These are phyloP conservation scores for Carposina sasakii DNA, from an alignment of 1,140 invertebrate species.

Conservation along the genomic window DNA sequence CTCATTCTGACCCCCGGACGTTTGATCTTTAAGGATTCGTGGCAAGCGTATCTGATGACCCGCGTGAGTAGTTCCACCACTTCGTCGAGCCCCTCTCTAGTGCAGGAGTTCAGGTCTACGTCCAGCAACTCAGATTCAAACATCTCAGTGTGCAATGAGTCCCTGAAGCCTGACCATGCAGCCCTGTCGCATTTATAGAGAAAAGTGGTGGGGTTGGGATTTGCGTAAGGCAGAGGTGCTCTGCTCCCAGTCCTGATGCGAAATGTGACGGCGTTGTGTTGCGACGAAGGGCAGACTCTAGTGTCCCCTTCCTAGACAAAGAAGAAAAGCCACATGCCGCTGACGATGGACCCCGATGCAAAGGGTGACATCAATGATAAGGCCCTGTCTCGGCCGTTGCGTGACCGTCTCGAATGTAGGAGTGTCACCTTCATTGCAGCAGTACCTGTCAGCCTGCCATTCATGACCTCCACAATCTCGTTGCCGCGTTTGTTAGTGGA, in stretches of 20 bases:
- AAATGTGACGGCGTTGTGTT: conserved; percentile 19
- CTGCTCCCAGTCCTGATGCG: too few species aligned
- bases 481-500: background rate
- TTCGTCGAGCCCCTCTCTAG: background rate
- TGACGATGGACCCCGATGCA: background rate
- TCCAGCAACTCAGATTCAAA: background rate
- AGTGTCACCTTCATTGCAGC: conserved; percentile 11
- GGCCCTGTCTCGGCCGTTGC: conserved; percentile 8
- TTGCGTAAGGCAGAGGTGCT: background rate
- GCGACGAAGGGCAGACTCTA: conserved; percentile 7
- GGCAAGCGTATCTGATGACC: conserved; percentile 1
- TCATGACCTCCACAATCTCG: background rate
- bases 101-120: background rate
- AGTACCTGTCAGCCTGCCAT: background rate
- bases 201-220: background rate
- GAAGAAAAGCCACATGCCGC: too few species aligned
- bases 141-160: conserved; percentile 1
- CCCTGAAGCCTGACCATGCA: background rate
- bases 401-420: conserved; percentile 17
- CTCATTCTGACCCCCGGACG: background rate
- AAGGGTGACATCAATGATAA: conserved; percentile 19
- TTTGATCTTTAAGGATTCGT: background rate
- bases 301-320: conserved; percentile 12
- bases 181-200: conserved; percentile 1
- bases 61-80: background rate